Percentiles rank a stretch among this genome's conserved stretches.
Conservation (phyloP, 1,140 invertebrate genomes). For the Pseudomyrmex flavicornis region DNA sequence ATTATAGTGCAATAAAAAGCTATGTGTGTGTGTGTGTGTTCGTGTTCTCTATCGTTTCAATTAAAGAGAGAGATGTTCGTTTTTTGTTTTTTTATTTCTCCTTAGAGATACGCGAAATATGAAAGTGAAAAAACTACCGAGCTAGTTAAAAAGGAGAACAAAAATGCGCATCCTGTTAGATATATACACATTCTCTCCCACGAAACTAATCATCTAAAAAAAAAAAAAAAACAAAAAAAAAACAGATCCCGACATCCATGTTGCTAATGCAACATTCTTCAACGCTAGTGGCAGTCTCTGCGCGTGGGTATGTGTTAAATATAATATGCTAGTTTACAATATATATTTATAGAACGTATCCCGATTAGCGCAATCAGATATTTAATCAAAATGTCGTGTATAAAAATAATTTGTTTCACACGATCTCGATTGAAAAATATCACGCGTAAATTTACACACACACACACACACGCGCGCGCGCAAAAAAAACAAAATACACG, state of each 20-base stretch:
- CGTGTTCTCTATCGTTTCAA: constrained; percentile 8
- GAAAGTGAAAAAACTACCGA: neutral
- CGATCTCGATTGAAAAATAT: neutral
- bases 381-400: constrained; percentile 21
- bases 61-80: neutral
- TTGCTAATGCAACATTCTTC: constrained; percentile 30
- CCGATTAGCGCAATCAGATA: neutral
- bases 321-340: neutral
- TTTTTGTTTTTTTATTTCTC: neutral
- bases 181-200: neutral
- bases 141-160: neutral
- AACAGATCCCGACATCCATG: constrained; percentile 10
- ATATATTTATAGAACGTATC: too few relatives aligned
- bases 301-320: constrained; percentile 14
- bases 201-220: constrained; percentile 34
- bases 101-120: neutral
- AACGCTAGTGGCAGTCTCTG: neutral
- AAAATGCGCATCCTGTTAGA: constrained; percentile 50
- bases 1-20: neutral
- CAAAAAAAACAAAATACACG: too few relatives aligned
- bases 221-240: constrained; percentile 25
- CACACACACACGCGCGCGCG: too few relatives aligned
- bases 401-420: neutral
- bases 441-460: too few relatives aligned
- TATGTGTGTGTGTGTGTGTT: too few relatives aligned